Conservation (phyloP, 2,797 vertebrate genomes). For the Sitta carolinensis region DNA sequence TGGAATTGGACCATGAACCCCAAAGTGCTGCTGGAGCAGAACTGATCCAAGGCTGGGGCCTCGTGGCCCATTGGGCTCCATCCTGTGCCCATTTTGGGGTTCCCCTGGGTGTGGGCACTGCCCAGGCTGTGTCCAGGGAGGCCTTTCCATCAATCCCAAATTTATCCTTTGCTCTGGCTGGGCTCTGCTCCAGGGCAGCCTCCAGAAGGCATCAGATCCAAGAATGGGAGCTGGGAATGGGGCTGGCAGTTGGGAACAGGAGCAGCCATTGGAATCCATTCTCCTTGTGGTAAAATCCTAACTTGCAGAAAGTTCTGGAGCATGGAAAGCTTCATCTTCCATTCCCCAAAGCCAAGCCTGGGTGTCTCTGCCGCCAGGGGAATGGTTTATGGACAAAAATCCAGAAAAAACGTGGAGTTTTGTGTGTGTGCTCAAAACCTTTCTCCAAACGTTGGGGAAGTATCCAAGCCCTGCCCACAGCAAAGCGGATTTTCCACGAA, state of each 20-base stretch:
- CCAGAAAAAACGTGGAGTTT: background rate
- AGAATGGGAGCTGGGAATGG: background rate
- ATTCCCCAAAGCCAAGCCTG: background rate
- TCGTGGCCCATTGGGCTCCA: no score
- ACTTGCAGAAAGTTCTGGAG: background rate
- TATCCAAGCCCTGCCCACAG: background rate
- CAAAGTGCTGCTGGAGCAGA: no score
- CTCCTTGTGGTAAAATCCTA: background rate
- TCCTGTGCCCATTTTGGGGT: no score
- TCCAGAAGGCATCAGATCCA: background rate
- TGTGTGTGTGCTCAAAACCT: background rate
- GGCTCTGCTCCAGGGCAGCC: no score
- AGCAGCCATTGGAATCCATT: rapidly evolving
- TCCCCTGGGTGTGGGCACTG: no score
- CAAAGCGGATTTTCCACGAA: background rate
- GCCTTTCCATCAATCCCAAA: no score
- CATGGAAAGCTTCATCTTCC: rapidly evolving
- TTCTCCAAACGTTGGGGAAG: background rate
- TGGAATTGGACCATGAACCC: no score
- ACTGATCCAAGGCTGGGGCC: no score
- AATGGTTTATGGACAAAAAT: background rate
- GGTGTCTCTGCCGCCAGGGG: background rate
- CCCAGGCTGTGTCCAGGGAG: no score
- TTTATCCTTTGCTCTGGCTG: no score
- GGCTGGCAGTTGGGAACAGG: background rate